These are phyloP conservation scores for Blomia tropicalis DNA, from an alignment of 2,888 invertebrate species.

Conservation along the genomic window DNA sequence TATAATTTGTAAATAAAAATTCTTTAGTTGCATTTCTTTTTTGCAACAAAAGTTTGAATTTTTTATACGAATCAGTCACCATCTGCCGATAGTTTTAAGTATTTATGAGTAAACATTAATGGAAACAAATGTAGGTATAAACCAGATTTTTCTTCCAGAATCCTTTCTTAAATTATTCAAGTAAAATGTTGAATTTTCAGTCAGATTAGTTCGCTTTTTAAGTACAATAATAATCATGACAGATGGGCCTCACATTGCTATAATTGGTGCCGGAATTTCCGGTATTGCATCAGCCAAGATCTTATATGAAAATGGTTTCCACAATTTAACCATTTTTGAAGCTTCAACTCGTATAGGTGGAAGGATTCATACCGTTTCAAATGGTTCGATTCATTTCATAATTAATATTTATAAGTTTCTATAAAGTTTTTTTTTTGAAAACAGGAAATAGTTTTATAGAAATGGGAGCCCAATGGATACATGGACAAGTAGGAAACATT, in stretches of 20 bases:
- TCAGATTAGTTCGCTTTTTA: no score
- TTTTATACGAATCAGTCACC: no score
- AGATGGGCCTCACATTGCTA: slow-evolving; percentile 27
- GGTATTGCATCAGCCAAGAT: slow-evolving; percentile 31
- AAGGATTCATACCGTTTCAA: slow-evolving; percentile 38
- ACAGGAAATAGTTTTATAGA: slow-evolving; percentile 42
- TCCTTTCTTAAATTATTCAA: no score
- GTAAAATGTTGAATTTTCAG: no score
- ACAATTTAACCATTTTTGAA: slow-evolving; percentile 32
- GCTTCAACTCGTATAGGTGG: slow-evolving; percentile 44
- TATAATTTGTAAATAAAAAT: no score
- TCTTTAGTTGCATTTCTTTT: no score
- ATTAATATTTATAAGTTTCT: not conserved
- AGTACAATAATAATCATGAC: no score
- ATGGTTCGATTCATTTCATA: slow-evolving; percentile 20
- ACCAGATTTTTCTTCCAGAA: no score
- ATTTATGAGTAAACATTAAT: no score
- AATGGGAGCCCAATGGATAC: slow-evolving; percentile 74
- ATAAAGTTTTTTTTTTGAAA: slow-evolving; percentile 10
- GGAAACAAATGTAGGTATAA: no score
- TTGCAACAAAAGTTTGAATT: no score
- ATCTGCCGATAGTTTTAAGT: no score
- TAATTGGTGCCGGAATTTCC: slow-evolving; percentile 33
- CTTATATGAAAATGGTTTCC: slow-evolving; percentile 29
- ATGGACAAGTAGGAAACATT: slow-evolving; percentile 73